Conservation (phyloP, 2,113 vertebrate species). For the Phyllostomus discolor region DNA sequence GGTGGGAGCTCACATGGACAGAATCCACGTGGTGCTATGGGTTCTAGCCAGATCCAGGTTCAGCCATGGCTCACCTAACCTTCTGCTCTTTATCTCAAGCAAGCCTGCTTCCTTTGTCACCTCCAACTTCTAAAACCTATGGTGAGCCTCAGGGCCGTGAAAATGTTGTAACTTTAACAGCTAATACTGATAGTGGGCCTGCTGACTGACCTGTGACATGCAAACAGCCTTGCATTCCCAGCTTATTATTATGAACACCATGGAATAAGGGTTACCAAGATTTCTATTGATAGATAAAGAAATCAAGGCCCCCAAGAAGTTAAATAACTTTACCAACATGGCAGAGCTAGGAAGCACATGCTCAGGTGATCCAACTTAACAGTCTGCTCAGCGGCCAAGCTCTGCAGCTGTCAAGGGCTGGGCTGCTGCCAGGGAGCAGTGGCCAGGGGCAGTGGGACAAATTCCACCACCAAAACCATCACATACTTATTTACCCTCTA, state of each 20-base stretch:
- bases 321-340: not conserved
- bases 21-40: not conserved
- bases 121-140: not conserved
- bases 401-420: not conserved
- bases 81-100: not conserved
- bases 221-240: not conserved
- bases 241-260: not conserved
- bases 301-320: not conserved
- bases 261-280: no score
- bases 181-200: no score
- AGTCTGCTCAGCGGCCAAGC: no score
- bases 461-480: not conserved
- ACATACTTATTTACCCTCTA: not conserved
- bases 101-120: not conserved
- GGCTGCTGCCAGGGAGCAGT: not conserved
- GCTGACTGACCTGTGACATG: not conserved
- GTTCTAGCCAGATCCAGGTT: not conserved
- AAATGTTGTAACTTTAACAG: accelerated
- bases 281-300: not conserved
- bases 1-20: not conserved
- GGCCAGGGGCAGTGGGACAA: accelerated
- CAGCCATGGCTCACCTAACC: not conserved
- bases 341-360: not conserved
- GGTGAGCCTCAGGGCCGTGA: not conserved
- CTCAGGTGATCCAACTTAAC: not conserved